Conservation (phyloP, 2,888 invertebrate species). For the Criorhina ranunculi region DNA sequence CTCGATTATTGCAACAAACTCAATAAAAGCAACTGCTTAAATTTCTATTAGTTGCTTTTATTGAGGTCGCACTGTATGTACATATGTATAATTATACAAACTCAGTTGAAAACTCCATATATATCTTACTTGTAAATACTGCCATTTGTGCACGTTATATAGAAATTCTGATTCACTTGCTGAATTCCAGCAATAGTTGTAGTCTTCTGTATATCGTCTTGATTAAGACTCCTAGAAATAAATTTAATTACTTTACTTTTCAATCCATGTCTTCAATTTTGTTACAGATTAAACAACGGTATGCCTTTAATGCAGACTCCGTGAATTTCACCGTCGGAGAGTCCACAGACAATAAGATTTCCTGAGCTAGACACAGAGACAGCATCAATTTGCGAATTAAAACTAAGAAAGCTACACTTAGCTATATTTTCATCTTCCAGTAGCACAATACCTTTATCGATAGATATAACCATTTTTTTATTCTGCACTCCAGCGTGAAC, state of each 20-base stretch:
- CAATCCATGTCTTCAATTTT: neutral
- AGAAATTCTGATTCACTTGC: slow-evolving; percentile 79
- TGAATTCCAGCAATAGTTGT: slow-evolving; percentile 81
- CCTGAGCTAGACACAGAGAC: slow-evolving; percentile 82
- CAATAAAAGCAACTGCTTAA: too few relatives aligned
- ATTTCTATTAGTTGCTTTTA: too few relatives aligned
- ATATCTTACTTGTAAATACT: slow-evolving; percentile 82
- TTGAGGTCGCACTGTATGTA: too few relatives aligned
- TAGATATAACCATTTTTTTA: slow-evolving; percentile 82
- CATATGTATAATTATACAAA: too few relatives aligned
- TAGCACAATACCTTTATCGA: slow-evolving; percentile 82
- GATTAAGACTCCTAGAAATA: slow-evolving; percentile 77
- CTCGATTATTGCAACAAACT: too few relatives aligned
- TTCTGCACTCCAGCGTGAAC: slow-evolving; percentile 82
- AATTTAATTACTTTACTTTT: neutral
- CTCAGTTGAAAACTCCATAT: too few relatives aligned
- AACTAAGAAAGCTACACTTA: slow-evolving; percentile 82
- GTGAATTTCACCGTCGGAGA: slow-evolving; percentile 83
- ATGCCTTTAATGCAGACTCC: slow-evolving; percentile 83
- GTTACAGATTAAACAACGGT: slow-evolving; percentile 81
- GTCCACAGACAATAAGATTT: slow-evolving; percentile 82
- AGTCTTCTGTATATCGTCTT: slow-evolving; percentile 80
- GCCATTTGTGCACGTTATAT: slow-evolving; percentile 82
- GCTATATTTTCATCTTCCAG: slow-evolving; percentile 82
- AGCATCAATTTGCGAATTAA: slow-evolving; percentile 81